Percentiles rank a stretch among this genome's conserved stretches.
These are phyloP conservation scores for Papilio protenor DNA, from an alignment of 2,888 invertebrate genomes.

Conservation along the genomic window DNA sequence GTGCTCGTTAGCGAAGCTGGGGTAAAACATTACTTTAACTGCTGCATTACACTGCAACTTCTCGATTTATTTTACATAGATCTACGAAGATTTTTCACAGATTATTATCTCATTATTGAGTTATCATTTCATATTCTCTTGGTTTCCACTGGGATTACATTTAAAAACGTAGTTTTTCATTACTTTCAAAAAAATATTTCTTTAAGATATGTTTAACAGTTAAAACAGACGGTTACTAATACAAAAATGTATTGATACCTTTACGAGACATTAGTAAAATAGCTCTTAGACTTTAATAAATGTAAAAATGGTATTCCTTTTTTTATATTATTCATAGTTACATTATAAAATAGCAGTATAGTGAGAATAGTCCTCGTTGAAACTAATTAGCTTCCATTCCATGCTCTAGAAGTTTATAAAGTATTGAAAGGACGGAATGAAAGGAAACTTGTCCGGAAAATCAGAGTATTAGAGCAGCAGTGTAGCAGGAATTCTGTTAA, in stretches of 20 bases:
- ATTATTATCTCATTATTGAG: too few species aligned
- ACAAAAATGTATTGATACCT: too few species aligned
- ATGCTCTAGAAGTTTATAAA: conserved; percentile 20
- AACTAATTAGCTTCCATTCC: conserved; percentile 22
- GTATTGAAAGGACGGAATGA: conserved; percentile 28
- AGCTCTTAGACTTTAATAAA: not conserved
- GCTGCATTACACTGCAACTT: conserved; percentile 18
- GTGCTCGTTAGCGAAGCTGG: conserved; percentile 35
- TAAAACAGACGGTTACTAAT: too few species aligned
- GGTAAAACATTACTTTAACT: conserved; percentile 30
- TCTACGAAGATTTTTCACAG: not conserved
- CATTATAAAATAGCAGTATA: not conserved
- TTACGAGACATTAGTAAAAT: not conserved
- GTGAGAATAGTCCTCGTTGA: not conserved
- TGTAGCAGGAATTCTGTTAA: conserved; percentile 25
- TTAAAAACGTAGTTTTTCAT: too few species aligned
- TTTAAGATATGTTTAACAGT: too few species aligned
- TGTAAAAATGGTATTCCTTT: too few species aligned
- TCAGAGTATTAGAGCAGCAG: conserved; percentile 3
- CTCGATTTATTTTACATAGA: not conserved
- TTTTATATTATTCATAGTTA: not conserved
- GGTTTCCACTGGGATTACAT: too few species aligned
- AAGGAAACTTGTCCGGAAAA: conserved; percentile 31
- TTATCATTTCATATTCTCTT: not conserved
- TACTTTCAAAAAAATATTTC: too few species aligned